Base-by-base conservation (phyloP, 2,888 invertebrate species). In the Lasioglossum malachurum region DNA sequence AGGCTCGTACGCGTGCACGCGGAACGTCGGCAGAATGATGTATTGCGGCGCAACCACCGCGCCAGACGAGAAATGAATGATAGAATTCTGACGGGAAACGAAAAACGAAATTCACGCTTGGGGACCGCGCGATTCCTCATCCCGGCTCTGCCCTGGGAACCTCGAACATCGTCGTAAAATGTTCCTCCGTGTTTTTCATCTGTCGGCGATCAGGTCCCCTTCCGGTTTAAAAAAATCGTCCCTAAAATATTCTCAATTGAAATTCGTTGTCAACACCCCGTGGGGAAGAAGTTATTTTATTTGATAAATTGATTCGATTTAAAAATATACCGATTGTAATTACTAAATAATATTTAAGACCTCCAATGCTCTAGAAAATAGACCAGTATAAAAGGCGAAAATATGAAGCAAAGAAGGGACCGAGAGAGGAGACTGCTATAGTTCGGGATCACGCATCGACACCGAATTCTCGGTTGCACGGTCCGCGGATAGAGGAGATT, bases 11-110 rank as follows among this genome's bases (percentile, higher is more conserved):
- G 35, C 44, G 71, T n/a, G 78, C 60, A 46, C 16, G 57, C 41
- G 71, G 57, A 77, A 81, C 60, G 81, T 82, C 81, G 72, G 12
- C 19, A 49, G 27, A 41, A 82, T 82, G 82, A 82, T 73, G 78
- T 82, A 82, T 78, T 8, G 78, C 71, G 64, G 46, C 27, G 23
- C 31, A 31, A 73, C 27, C 23, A 8, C 49, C n/a, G 31, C 49
- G 71, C 16, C 31, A 44, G 77, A 75, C 44, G 78, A 78, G 78
- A 49, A 78, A 82, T 49, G 78, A 82, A 60, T 49, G 82, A 78
- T 82, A 64, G 73, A 73, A 67, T 64, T 57, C 53, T 57, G 31
- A 44, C 44, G 3, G 14, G 10, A 49, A 46, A 49, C 14, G 78
- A 49, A 31, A 31, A 78, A 41, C 38, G 49, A 23, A 64, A 72